Evolutionary conservation across 2,888 invertebrate genomes (phyloP), one percentile per base, ranked within the genome.

Genomic region (Papilio gigon): DNA sequence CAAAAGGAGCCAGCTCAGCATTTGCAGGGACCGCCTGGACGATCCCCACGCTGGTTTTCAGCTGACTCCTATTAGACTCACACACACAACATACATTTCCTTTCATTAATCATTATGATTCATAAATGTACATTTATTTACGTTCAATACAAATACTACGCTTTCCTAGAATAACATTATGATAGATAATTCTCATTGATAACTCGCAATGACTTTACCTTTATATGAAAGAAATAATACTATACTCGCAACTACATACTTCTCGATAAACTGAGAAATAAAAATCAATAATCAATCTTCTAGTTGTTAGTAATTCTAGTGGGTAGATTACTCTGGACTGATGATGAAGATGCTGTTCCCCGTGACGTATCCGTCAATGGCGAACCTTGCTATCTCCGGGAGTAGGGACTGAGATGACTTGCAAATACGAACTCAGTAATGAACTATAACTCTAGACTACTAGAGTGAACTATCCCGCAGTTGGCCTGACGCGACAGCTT

Each of bases 401-500:
- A n/a, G n/a, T n/a, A n/a, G n/a, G n/a, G n/a, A n/a, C n/a, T n/a
- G n/a, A n/a, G n/a, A n/a, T n/a, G n/a, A n/a, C n/a, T n/a, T n/a
- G n/a, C n/a, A n/a, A n/a, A n/a, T n/a, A n/a, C n/a, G n/a, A n/a
- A n/a, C n/a, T n/a, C n/a, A n/a, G n/a, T n/a, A n/a, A n/a, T n/a
- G n/a, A n/a, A n/a, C n/a, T n/a, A n/a, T n/a, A n/a, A n/a, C n/a
- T n/a, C n/a, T n/a, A n/a, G n/a, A n/a, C n/a, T n/a, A n/a, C n/a
- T n/a, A n/a, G n/a, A n/a, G 35, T 47, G 14, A 8, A 22, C 4
- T 47, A 53, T 40, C n/a, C 25, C 22, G 53, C 63, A 50, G 11
- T 25, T 14, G 22, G 5, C 12, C 27, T 30, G n/a, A 37, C 33
- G 40, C 40, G 60, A 67, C 33, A 68, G 50, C 33, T 67, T 40